Conservation (phyloP, 2,113 vertebrate species). For the Zosterops lateralis region DNA sequence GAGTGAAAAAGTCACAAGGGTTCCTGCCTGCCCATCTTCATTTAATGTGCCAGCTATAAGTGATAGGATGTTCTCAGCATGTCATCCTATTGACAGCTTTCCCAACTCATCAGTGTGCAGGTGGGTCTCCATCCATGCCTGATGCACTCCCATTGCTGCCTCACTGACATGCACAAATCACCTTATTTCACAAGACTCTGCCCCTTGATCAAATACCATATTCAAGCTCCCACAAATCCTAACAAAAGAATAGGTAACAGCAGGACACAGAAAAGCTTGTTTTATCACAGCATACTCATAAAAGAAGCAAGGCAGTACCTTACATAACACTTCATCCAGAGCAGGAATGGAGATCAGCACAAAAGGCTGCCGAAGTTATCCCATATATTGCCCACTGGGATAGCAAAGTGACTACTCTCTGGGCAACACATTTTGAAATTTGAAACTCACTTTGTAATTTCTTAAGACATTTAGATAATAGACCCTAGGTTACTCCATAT, state of each 20-base stretch:
- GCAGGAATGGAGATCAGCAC: background rate
- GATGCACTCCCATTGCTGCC: background rate
- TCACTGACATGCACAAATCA: background rate
- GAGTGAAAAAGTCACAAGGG: background rate
- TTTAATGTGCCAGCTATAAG: background rate
- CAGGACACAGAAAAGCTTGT: background rate
- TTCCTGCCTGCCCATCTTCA: background rate
- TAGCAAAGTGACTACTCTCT: background rate
- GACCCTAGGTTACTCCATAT: background rate
- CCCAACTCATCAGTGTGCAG: background rate
- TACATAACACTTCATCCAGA: background rate
- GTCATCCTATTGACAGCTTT: background rate
- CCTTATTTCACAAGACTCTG: background rate
- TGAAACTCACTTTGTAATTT: background rate
- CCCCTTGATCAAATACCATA: background rate
- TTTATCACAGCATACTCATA: background rate
- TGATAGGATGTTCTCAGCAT: background rate
- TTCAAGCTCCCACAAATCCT: background rate
- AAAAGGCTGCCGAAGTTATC: background rate
- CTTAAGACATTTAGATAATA: background rate
- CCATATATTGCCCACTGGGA: background rate
- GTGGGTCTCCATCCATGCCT: background rate
- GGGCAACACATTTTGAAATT: background rate
- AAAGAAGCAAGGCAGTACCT: background rate
- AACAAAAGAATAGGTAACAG: background rate